A percentile compares a stretch with the other conserved stretches of the same genome.
Conservation (phyloP, 2,888 invertebrate genomes). For the Chrysodeixis includens region DNA sequence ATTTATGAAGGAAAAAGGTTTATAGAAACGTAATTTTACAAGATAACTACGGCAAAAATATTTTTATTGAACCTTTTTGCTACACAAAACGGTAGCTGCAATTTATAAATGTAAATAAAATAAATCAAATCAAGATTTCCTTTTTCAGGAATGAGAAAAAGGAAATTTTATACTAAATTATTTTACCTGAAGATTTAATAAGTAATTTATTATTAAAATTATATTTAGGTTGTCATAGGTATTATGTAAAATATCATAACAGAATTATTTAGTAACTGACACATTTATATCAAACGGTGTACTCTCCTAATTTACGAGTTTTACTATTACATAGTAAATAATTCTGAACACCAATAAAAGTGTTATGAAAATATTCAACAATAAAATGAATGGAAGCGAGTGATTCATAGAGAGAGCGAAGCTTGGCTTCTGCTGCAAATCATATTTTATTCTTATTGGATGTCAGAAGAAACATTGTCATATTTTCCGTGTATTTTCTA, state of each 20-base stretch:
- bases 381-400: slow-evolving; percentile 9
- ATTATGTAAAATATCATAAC: not conserved
- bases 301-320: not conserved
- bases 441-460: slow-evolving; percentile 21
- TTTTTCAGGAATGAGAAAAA: too few relatives aligned
- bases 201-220: too few relatives aligned
- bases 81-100: too few relatives aligned
- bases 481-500: not conserved
- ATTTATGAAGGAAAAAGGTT: too few relatives aligned
- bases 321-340: not conserved
- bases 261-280: not conserved
- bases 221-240: not conserved
- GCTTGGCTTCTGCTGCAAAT: not conserved
- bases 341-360: not conserved
- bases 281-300: not conserved
- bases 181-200: too few relatives aligned
- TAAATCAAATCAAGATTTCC: too few relatives aligned
- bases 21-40: too few relatives aligned
- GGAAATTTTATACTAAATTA: too few relatives aligned
- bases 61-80: too few relatives aligned
- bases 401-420: not conserved
- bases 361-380: not conserved
- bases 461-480: not conserved
- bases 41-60: too few relatives aligned
- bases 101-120: too few relatives aligned